Evolutionary conservation across 1,140 invertebrate genomes (phyloP).

Genomic region (Drosophila athabasca): DNA sequence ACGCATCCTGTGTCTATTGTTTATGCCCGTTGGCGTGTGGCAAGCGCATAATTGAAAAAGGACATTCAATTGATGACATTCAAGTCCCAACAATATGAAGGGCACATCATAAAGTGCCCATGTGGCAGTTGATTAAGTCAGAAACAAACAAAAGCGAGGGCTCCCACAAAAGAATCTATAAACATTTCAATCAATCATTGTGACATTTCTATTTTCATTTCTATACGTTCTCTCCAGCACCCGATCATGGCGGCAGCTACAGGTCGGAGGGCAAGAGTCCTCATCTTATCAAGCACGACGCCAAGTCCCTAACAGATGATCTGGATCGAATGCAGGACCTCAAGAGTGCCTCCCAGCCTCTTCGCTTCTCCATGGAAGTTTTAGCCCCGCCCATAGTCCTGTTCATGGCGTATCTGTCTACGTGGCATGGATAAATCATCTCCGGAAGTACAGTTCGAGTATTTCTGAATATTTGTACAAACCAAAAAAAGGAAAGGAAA

Average conservation of each 20-base stretch:
- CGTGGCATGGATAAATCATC: conserved; percentile 55
- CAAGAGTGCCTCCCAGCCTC: conserved; percentile 20
- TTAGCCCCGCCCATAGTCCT: background rate
- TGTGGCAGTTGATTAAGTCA: conserved; percentile 64
- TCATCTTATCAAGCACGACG: conserved; percentile 65
- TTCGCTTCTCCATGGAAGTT: background rate
- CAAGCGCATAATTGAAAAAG: conserved; percentile 81
- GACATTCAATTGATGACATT: conserved; percentile 69
- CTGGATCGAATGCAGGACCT: conserved; percentile 74
- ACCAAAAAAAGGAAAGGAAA: conserved; percentile 31
- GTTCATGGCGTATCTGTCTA: conserved; percentile 2
- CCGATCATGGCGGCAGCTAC: conserved; percentile 74
- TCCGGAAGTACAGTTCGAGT: background rate
- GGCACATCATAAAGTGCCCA: conserved; percentile 59
- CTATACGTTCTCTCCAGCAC: conserved; percentile 31
- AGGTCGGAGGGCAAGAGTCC: conserved; percentile 60
- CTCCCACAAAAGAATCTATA: conserved; percentile 31
- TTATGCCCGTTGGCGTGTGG: conserved; percentile 74
- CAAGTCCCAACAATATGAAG: conserved; percentile 58
- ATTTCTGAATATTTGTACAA: conserved; percentile 61
- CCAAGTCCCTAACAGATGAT: conserved; percentile 73
- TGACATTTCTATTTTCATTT: conserved; percentile 4
- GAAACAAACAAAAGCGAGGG: conserved; percentile 36
- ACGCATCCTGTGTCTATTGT: conserved; percentile 81
- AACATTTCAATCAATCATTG: conserved; percentile 49